Base-by-base conservation (phyloP, 2,888 invertebrate genomes). In the Leucoptera coffeella region DNA sequence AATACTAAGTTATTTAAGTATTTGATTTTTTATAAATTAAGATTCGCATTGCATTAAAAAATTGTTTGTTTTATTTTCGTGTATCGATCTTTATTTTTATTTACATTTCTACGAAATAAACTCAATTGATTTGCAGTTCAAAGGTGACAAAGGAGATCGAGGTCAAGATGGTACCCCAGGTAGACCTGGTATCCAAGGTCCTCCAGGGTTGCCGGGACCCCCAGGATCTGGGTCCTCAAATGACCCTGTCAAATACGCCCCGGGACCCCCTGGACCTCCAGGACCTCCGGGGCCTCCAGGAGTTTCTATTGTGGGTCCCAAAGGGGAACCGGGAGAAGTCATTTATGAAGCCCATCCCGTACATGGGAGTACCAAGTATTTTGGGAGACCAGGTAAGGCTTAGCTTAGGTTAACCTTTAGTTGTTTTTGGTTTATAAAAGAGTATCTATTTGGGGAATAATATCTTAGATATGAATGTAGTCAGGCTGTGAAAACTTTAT, bases 221-320 rank as follows among this genome's bases (percentile, higher is more conserved):
- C 77, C 81, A 6, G 85, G 87, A 3, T 53, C 72, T 4, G 30
- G 39, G 2, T 42, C 55, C 1, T 57, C 61, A 26, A 42, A 52
- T 1, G 54, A 64, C 1, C 71, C 77, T 32, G 54, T 83, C 12
- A 80, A 85, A 1, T 80, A 61, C 2, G 52, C 84, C n/a, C 80
- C 84, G 0, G 83, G 82, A 2, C 76, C 78, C 0, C 83, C 84
- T 0, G 85, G 85, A 7, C 67, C 77, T 0, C 79, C 81, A 0
- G 85, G 85, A 1, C 51, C 75, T 3, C 84, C 86, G 0, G 87
- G 87, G 2, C 51, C 85, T 9, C 82, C 85, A 2, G 74, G 86
- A 30, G 78, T 81, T 6, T 85, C 87, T 3, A 83, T 83, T 6
- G 86, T 85, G 52, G 88, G 88, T 12, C 87, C 83, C 83, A 5